Base-by-base conservation (phyloP, 2,113 vertebrate species). In the Bubo blakistoni region DNA sequence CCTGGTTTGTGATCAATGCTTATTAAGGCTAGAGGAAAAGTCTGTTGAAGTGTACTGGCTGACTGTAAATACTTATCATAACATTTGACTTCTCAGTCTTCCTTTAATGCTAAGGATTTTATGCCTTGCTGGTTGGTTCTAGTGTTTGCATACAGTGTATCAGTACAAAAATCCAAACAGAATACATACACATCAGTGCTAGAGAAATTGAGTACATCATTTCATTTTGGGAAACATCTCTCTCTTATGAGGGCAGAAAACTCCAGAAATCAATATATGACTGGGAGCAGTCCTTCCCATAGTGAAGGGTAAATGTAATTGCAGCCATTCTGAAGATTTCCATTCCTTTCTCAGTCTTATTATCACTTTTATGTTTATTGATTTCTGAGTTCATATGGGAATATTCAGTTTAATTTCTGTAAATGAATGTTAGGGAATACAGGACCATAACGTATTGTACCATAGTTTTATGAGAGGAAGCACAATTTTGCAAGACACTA, bases 121-220 rank as follows among this genome's bases (percentile, higher is more conserved):
- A 49, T 42, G 24, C 9, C 46, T 57, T 73, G 2, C 6, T 57
- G 12, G 1, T 54, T 66, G 13, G 2, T 42, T 84, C 47, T 70
- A 52, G 24, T 18, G 17, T 61, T 67, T 88, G 6, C 36, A 16
- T 61, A 67, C 34, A 59, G 29, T 8, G 1, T 30, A 81, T 44
- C 11, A 71, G 4, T 79, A 25, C 10, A 65, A 70, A 91, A 74
- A 19, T 7, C 10, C 4, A 82, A 24, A 57, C 7, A 54, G 19
- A 65, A 49, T 24, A 4, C 24, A 6, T 17, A 54, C 36, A 16
- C 14, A 27, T 63, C 16, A 59, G 7, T 57, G 22, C 6, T 66
- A 78, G 13, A 62, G 78, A 81, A 74, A 5, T 16, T 77, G 30
- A 76, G 2, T 19, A 8, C 2, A 20, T n/a, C 0, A 0, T 57